Conservation (phyloP, 2,113 vertebrate genomes). For the Nesogale talazaci region DNA sequence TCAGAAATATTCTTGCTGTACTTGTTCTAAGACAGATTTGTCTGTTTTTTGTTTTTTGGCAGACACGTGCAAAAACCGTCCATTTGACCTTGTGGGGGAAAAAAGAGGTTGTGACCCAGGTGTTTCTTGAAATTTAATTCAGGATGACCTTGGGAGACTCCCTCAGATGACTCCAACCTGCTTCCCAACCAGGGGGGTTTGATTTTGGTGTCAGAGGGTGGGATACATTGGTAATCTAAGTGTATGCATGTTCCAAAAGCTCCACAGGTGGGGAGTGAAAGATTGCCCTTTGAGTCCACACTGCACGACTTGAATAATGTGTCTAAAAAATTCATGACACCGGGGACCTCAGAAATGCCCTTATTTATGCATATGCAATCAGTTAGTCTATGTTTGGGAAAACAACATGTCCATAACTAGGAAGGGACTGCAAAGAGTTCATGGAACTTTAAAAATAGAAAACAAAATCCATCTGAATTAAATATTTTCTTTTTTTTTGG, state of each 20-base stretch:
- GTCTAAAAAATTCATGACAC: no score
- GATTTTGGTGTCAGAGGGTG: background rate
- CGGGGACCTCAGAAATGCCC: no score
- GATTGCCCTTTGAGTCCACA: no score
- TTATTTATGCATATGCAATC: no score
- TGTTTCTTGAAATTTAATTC: background rate
- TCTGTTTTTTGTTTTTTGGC: background rate
- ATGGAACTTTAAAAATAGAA: no score
- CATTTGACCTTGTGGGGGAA: background rate
- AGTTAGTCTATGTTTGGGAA: no score
- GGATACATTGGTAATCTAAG: background rate
- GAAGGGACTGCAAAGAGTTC: no score
- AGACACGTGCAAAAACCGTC: background rate
- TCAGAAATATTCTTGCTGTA: background rate
- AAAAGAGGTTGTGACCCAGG: background rate
- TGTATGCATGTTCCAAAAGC: background rate
- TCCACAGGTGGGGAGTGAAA: background rate
- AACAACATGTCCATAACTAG: no score
- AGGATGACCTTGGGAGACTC: background rate
- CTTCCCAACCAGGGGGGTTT: background rate
- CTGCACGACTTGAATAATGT: background rate
- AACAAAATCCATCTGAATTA: no score
- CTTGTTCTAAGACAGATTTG: background rate
- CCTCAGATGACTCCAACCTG: background rate
- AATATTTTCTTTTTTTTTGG: no score